These are phyloP conservation scores for Busseola fusca DNA, from an alignment of 2,888 invertebrate genomes.

Conservation along the genomic window DNA sequence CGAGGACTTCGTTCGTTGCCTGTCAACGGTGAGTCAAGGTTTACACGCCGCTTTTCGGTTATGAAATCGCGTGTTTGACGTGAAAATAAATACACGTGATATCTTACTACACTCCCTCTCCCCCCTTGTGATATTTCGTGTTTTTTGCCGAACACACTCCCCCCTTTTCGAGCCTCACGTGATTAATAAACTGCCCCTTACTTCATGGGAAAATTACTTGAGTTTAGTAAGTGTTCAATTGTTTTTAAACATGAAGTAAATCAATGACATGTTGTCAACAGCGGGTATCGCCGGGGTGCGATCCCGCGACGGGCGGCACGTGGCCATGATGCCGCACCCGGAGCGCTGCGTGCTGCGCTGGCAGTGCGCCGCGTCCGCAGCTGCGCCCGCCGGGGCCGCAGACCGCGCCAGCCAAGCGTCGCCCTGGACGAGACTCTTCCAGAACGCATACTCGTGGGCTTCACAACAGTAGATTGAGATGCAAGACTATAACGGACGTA, in stretches of 20 bases:
- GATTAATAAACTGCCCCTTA: too few relatives aligned
- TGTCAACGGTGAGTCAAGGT: too few relatives aligned
- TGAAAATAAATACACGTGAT: too few relatives aligned
- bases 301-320: slow-evolving; percentile 96
- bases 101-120: too few relatives aligned
- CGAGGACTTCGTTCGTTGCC: too few relatives aligned
- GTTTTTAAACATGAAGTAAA: not conserved
- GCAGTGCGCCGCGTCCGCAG: slow-evolving; percentile 93
- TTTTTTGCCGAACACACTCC: too few relatives aligned
- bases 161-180: too few relatives aligned
- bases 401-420: slow-evolving; percentile 90
- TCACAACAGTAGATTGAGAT: slow-evolving; percentile 67
- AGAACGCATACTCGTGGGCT: slow-evolving; percentile 95
- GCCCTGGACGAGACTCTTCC: slow-evolving; percentile 97
- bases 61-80: too few relatives aligned
- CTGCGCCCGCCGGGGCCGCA: slow-evolving; percentile 76
- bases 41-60: too few relatives aligned
- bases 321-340: slow-evolving; percentile 99
- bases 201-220: not conserved
- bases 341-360: slow-evolving; percentile 96
- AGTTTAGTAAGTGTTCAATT: not conserved
- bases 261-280: slow-evolving; percentile 59
- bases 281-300: slow-evolving; percentile 97
- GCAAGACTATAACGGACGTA: not conserved
- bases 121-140: too few relatives aligned